phyloP scores from a whole-genome alignment of 2,113 vertebrate species.

The Crotalus viridis region DNA sequence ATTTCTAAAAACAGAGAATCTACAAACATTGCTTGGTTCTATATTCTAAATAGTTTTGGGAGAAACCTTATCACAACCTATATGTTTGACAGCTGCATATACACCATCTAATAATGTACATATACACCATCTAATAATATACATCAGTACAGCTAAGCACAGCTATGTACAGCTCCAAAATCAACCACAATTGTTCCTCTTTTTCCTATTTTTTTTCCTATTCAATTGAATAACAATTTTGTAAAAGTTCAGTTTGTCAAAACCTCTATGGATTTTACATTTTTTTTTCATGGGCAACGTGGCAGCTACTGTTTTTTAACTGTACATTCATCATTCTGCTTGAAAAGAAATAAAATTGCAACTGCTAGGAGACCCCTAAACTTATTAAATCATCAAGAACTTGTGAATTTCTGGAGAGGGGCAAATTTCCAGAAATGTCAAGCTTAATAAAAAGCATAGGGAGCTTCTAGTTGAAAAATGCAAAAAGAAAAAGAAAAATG shows the following conservation, averaged over 20 bases:
- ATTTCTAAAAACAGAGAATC: not conserved
- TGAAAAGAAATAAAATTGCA: not conserved
- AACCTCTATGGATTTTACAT: not conserved
- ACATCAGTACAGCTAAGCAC: not conserved
- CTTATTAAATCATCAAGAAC: not conserved
- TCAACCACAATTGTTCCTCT: not conserved
- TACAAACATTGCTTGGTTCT: not conserved
- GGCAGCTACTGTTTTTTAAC: not conserved
- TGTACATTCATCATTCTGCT: not conserved
- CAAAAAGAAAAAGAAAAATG: not conserved
- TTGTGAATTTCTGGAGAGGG: conserved; percentile 13
- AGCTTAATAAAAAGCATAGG: conserved; percentile 12
- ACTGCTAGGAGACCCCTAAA: not conserved
- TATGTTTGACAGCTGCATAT: not conserved
- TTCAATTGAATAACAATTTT: not conserved
- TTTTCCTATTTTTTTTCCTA: not conserved
- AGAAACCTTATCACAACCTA: not conserved
- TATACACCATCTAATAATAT: not conserved
- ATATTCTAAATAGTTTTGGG: not conserved
- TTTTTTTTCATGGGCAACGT: not conserved
- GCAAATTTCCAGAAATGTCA: conserved; percentile 18
- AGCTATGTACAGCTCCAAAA: not conserved
- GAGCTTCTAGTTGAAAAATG: not conserved
- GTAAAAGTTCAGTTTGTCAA: not conserved
- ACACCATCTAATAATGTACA: not conserved